A percentile compares a stretch with the other conserved stretches of the same genome.
Evolutionary conservation across 2,797 vertebrate genomes (phyloP).

Genomic region (Glossophaga mutica): DNA sequence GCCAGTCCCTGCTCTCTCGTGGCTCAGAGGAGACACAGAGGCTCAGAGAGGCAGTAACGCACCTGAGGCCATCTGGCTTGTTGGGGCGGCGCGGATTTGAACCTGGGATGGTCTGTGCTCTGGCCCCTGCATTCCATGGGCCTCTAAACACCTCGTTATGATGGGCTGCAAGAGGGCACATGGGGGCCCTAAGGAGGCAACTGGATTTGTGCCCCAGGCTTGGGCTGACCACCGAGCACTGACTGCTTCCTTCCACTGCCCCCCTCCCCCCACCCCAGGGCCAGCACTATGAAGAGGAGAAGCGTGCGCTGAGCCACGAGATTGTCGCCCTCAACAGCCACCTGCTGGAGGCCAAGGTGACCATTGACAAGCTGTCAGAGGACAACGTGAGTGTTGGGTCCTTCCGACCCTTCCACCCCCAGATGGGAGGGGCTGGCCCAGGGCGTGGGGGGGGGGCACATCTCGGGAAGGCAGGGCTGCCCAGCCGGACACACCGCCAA

Average conservation of each 20-base stretch:
- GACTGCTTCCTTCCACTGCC: constrained; percentile 46
- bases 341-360: constrained; percentile 97
- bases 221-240: background rate
- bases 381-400: constrained; percentile 91
- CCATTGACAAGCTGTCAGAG: constrained; percentile 94
- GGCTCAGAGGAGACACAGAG: background rate
- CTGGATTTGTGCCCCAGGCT: background rate
- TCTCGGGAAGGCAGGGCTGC: background rate
- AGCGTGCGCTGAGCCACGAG: constrained; percentile 93
- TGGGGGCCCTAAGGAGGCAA: background rate
- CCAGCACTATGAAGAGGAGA: constrained; percentile 96
- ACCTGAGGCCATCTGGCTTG: background rate
- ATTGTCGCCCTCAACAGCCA: constrained; percentile 97
- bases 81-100: background rate
- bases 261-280: constrained; percentile 83
- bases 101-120: background rate
- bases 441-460: too few relatives aligned
- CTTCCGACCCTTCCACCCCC: background rate
- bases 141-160: background rate
- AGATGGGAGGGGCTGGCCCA: background rate
- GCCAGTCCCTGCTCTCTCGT: rapidly evolving
- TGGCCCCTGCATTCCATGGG: background rate
- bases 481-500: rapidly evolving
- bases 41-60: background rate
- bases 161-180: constrained; percentile 51